Evolutionary conservation across 2,113 vertebrate species (phyloP).

Genomic region (Eupsittula cactorum): DNA sequence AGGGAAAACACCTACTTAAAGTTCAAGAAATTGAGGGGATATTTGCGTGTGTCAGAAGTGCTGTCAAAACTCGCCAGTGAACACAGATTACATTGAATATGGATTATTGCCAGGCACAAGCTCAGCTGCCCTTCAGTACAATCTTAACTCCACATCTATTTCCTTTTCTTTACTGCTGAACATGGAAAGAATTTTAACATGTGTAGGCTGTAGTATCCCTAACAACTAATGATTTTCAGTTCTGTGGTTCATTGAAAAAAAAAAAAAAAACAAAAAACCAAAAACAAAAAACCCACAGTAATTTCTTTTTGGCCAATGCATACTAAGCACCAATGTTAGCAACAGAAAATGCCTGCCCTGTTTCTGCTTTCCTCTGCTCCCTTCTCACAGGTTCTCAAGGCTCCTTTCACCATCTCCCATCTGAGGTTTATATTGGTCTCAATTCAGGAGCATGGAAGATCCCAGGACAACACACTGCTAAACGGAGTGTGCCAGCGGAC

Average conservation of each 20-base stretch:
- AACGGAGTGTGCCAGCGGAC: fast-evolving
- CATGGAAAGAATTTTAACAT: fast-evolving
- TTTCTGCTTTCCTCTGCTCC: neutral
- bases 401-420: neutral
- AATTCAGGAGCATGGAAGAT: fast-evolving
- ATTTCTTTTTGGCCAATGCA: neutral
- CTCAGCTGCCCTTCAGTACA: neutral
- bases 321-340: fast-evolving
- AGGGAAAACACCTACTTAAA: neutral
- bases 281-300: fast-evolving
- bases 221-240: neutral
- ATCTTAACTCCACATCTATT: neutral
- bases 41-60: neutral
- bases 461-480: fast-evolving
- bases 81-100: fast-evolving
- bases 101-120: neutral
- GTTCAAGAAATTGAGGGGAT: fast-evolving
- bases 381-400: neutral
- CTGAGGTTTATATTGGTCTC: fast-evolving
- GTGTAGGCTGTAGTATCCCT: fast-evolving
- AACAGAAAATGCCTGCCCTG: neutral
- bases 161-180: neutral
- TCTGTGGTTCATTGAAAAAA: fast-evolving
- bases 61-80: fast-evolving
- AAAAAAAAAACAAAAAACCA: too few species aligned